Base-by-base conservation (phyloP, 2,797 vertebrate species). In the Odontamblyopus lacepedii region DNA sequence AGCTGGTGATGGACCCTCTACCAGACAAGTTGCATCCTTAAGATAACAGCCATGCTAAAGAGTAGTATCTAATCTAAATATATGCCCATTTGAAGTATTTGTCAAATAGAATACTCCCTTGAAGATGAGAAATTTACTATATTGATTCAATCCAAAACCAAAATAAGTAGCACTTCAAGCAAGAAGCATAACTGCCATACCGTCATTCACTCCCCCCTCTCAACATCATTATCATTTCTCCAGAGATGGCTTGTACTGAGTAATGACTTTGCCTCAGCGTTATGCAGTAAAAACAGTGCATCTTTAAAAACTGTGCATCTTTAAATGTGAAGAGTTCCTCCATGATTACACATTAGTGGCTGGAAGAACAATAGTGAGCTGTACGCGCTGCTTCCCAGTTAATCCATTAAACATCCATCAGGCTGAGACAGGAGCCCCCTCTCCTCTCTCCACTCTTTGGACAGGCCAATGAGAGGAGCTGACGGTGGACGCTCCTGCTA, bases 321-420 rank as follows among this genome's bases (percentile, higher is more conserved):
- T 86, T 83, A 78, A 86, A 85, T 76, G 75, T 74, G 63, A 27
- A 75, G 32, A 76, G 84, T 75, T 83, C 72, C 88, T 89, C 91
- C 87, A 88, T 89, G 80, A 92, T 89, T 86, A 87, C 81, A 87
- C 90, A 93, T 93, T 93, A 92, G 89, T 84, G 75, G 81, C 83
- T 85, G 83, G 67, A 83, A 89, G 90, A 91, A 92, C 91, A 93
- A 92, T 91, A 86, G 89, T 85, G 88, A 92, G 73, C 89, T 88
- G 83, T 78, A 80, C 81, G 77, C 85, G 88, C 86, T 83, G 83
- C 85, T 87, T 87, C 77, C 81, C 70, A 87, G 87, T 93, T 93
- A 90, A 92, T 94, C 92, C 89, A 94, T 94, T 94, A 92, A 88
- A 91, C 84, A 91, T 92, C 90, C 87, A 88, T 91, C 88, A 88